Percentiles rank a stretch among this genome's conserved stretches.
Evolutionary conservation across 2,797 vertebrate genomes (phyloP).

Genomic region (Microctenopoma lineatum): DNA sequence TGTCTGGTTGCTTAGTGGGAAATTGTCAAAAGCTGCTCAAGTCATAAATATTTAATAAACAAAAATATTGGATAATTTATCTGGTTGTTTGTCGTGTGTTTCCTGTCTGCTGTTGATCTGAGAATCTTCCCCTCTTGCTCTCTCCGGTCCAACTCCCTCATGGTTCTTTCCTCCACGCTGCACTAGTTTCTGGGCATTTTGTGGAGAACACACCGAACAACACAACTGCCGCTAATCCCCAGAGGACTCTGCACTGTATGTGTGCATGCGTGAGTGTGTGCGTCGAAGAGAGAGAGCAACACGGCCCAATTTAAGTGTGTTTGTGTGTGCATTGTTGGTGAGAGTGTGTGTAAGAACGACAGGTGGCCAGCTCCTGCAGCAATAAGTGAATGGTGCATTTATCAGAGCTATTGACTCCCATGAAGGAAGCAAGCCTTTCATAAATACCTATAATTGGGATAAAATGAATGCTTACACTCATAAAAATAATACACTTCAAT

Average conservation of each 20-base stretch:
- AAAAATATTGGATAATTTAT: neutral
- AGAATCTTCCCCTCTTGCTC: slow-evolving; percentile 38
- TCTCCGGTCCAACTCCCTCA: slow-evolving; percentile 49
- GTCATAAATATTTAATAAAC: neutral
- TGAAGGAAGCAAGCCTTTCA: slow-evolving; percentile 40
- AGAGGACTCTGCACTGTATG: slow-evolving; percentile 31
- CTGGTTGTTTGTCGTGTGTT: slow-evolving; percentile 34
- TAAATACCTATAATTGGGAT: slow-evolving; percentile 28
- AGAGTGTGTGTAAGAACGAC: slow-evolving; percentile 63
- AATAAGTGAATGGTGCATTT: slow-evolving; percentile 68
- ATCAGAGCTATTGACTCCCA: slow-evolving; percentile 48
- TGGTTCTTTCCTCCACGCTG: slow-evolving; percentile 51
- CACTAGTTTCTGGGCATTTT: slow-evolving; percentile 63
- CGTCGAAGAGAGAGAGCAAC: slow-evolving; percentile 6
- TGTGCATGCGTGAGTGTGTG: slow-evolving; percentile 31
- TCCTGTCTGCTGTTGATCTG: slow-evolving; percentile 35
- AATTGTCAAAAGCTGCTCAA: neutral
- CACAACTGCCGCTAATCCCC: slow-evolving; percentile 49
- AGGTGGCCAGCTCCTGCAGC: slow-evolving; percentile 69
- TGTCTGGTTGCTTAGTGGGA: neutral
- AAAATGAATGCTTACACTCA: slow-evolving; percentile 19
- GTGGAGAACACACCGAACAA: slow-evolving; percentile 21
- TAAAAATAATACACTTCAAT: slow-evolving; percentile 11
- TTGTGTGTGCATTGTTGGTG: slow-evolving; percentile 37
- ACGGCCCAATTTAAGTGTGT: slow-evolving; percentile 28